Evolutionary conservation across 2,113 vertebrate species (phyloP).

Genomic region (Ceyx margarethae): DNA sequence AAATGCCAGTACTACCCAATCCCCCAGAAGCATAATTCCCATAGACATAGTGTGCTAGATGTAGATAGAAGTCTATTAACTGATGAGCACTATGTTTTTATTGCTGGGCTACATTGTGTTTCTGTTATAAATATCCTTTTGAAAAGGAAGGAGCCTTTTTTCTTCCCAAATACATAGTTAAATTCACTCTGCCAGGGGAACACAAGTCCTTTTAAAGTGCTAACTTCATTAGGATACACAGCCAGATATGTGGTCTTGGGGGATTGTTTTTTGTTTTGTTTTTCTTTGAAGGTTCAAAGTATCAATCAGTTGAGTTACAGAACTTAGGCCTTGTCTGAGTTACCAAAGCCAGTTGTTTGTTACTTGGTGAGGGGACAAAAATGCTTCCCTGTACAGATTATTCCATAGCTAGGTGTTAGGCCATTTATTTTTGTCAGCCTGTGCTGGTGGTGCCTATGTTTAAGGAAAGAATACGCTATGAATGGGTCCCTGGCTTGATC

Average conservation of each 20-base stretch:
- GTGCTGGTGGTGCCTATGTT: not conserved
- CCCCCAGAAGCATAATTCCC: not conserved
- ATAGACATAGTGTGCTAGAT: not conserved
- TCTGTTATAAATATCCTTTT: not conserved
- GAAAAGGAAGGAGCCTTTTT: not conserved
- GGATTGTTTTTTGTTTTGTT: not conserved
- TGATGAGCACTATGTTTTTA: not conserved
- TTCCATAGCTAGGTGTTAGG: not conserved
- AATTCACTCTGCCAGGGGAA: not conserved
- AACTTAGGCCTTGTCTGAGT: not conserved
- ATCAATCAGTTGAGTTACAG: slow-evolving; percentile 6
- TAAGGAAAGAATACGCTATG: not conserved
- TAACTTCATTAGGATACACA: not conserved
- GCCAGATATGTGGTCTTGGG: not conserved
- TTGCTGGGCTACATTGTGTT: not conserved
- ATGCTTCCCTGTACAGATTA: not conserved
- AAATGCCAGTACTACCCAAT: not conserved
- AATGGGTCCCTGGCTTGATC: not conserved
- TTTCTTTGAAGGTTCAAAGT: not conserved
- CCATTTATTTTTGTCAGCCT: not conserved
- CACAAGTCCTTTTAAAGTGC: not conserved
- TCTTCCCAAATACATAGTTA: not conserved
- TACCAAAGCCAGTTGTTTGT: not conserved
- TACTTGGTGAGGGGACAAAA: not conserved
- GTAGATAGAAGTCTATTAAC: not conserved